phyloP scores from a whole-genome alignment of 2,113 vertebrate species.

The Scomber scombrus region DNA sequence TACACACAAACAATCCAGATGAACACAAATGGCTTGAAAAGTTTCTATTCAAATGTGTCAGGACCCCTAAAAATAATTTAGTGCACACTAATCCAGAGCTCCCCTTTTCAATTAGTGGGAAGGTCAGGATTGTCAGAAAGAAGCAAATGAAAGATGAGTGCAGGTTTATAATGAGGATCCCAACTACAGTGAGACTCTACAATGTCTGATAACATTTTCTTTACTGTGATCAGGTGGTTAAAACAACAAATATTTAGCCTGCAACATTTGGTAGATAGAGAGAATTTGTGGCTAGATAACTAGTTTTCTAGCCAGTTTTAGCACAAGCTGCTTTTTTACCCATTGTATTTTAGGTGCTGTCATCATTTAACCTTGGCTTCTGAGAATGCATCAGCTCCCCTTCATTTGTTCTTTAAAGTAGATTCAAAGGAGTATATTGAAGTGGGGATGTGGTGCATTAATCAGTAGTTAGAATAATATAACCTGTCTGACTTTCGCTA shows the following conservation, averaged over 20 bases:
- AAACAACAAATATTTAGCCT: background rate
- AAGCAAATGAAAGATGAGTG: slow-evolving; percentile 62
- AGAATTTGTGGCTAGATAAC: background rate
- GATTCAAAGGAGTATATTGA: slow-evolving; percentile 5
- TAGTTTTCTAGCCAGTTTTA: too few relatives aligned
- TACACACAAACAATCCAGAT: background rate
- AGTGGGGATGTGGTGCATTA: slow-evolving; percentile 4
- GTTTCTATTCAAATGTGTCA: slow-evolving; percentile 34
- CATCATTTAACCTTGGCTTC: slow-evolving; percentile 20
- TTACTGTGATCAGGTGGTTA: slow-evolving; percentile 33
- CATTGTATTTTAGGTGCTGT: slow-evolving; percentile 14
- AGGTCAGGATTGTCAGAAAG: slow-evolving; percentile 72
- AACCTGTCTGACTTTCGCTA: background rate
- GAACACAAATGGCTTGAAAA: background rate
- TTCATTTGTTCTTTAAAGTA: background rate
- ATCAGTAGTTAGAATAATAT: slow-evolving; percentile 19
- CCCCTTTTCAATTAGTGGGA: slow-evolving; percentile 73
- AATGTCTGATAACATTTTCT: slow-evolving; percentile 37
- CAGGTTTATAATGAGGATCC: slow-evolving; percentile 68
- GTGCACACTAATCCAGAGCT: slow-evolving; percentile 57
- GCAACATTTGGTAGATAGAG: slow-evolving; percentile 1
- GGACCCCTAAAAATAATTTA: slow-evolving; percentile 60
- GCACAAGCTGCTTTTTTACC: background rate
- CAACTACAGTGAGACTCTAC: slow-evolving; percentile 27
- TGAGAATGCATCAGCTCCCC: background rate